Evolutionary conservation across 2,888 invertebrate genomes (phyloP).

Genomic region (Augiades crinisus): DNA sequence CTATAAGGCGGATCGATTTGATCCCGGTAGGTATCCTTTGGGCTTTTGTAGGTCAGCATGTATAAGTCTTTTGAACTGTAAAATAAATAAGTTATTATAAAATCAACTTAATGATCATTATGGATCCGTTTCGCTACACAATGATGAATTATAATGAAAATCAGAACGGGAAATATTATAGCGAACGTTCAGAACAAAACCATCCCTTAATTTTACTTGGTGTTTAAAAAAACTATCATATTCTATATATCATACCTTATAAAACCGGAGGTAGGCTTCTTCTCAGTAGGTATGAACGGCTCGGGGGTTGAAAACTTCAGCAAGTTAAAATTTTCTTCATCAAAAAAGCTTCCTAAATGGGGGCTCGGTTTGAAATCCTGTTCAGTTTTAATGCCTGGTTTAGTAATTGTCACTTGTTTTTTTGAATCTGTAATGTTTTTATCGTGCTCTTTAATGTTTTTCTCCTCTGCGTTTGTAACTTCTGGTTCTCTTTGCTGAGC

Average conservation of each 20-base stretch:
- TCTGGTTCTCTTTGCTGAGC: slow-evolving; percentile 41
- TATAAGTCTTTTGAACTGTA: slow-evolving; percentile 48
- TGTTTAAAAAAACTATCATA: too few relatives aligned
- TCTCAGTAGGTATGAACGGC: not conserved
- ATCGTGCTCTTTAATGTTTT: slow-evolving; percentile 28
- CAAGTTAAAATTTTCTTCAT: slow-evolving; percentile 52
- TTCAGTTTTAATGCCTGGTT: slow-evolving; percentile 23
- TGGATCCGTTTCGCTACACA: too few relatives aligned
- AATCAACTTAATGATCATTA: too few relatives aligned
- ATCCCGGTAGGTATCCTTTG: slow-evolving; percentile 38
- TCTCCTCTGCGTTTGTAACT: not conserved
- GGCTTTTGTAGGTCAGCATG: slow-evolving; percentile 41
- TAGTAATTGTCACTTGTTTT: slow-evolving; percentile 24
- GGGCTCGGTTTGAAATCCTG: slow-evolving; percentile 76
- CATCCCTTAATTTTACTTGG: too few relatives aligned
- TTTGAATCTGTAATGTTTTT: slow-evolving; percentile 36
- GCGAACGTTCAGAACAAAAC: too few relatives aligned
- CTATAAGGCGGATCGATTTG: slow-evolving; percentile 47
- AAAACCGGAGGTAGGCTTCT: slow-evolving; percentile 37
- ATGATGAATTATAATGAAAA: too few relatives aligned
- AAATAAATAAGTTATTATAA: not conserved
- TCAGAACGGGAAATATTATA: too few relatives aligned
- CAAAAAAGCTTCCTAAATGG: slow-evolving; percentile 69
- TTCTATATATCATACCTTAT: slow-evolving; percentile 40
- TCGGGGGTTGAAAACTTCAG: slow-evolving; percentile 14